Conservation (phyloP, 2,797 vertebrate species). For the Aratinga solstitialis region DNA sequence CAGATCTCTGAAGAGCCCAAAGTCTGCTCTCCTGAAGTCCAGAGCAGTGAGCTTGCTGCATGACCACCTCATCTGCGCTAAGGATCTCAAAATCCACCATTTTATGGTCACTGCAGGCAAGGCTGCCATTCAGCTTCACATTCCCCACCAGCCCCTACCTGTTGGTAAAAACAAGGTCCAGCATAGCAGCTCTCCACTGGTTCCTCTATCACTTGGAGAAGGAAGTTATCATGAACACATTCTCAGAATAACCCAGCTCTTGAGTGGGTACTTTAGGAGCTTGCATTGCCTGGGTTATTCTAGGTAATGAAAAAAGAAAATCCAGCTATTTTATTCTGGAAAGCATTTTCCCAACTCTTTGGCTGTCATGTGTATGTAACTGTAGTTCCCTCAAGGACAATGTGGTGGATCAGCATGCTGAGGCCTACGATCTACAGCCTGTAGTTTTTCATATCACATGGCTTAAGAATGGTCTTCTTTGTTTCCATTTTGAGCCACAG, state of each 20-base stretch:
- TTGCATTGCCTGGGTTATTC: conserved; percentile 68
- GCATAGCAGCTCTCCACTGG: background rate
- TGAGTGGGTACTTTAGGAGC: conserved; percentile 64
- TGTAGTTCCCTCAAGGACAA: conserved; percentile 76
- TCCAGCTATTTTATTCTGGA: conserved; percentile 70
- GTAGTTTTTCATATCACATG: conserved; percentile 73
- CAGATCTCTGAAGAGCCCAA: background rate
- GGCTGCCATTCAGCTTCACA: background rate
- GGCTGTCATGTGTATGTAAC: conserved; percentile 74
- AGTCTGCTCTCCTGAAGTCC: background rate
- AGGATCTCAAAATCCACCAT: background rate
- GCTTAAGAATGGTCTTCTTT: conserved; percentile 78
- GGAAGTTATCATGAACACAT: background rate
- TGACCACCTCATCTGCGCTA: background rate
- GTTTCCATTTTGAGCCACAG: conserved; percentile 77
- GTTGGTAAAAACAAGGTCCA: background rate
- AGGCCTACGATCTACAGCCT: conserved; percentile 62
- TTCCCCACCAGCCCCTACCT: background rate
- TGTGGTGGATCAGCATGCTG: conserved; percentile 68
- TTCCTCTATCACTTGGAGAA: background rate
- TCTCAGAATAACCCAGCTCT: conserved; percentile 47
- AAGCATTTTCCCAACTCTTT: conserved; percentile 69
- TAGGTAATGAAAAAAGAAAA: conserved; percentile 59
- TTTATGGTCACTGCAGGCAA: background rate
- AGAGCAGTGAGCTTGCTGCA: background rate